phyloP scores from a whole-genome alignment of 2,113 vertebrate genomes.

The Manacus vitellinus region DNA sequence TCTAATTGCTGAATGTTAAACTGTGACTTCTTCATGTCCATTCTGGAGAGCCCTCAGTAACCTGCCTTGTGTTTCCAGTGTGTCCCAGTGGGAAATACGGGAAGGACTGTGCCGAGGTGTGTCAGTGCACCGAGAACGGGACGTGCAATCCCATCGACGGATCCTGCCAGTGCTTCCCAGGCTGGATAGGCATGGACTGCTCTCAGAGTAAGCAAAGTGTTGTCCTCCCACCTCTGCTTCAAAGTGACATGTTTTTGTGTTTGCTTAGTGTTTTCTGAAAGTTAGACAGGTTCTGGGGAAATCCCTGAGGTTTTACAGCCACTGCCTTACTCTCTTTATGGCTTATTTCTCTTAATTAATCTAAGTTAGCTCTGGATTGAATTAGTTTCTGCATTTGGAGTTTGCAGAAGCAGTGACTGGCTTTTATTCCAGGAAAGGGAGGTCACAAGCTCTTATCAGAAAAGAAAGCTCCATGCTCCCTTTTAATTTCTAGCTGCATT shows the following conservation, averaged over 20 bases:
- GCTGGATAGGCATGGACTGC: conserved; percentile 95
- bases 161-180: conserved; percentile 93
- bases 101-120: conserved; percentile 85
- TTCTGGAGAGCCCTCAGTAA: not conserved
- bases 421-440: conserved; percentile 22
- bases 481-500: conserved; percentile 53
- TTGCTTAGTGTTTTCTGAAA: not conserved
- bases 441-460: conserved; percentile 11
- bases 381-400: conserved; percentile 23
- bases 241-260: accelerated
- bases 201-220: conserved; percentile 83
- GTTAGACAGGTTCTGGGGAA: not conserved
- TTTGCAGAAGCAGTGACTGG: not conserved
- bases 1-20: not conserved
- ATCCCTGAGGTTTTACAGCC: not conserved
- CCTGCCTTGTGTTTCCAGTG: conserved; percentile 74
- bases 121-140: conserved; percentile 93
- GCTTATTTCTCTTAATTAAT: conserved; percentile 48
- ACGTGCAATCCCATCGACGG: conserved; percentile 96
- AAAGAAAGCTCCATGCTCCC: not conserved
- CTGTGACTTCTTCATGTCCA: not conserved
- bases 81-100: conserved; percentile 90
- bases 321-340: not conserved
- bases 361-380: conserved; percentile 23
- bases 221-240: not conserved